Percentiles rank a stretch among this genome's conserved stretches.
Conservation (phyloP, 2,888 invertebrate species). For the Yponomeuta sedellus region DNA sequence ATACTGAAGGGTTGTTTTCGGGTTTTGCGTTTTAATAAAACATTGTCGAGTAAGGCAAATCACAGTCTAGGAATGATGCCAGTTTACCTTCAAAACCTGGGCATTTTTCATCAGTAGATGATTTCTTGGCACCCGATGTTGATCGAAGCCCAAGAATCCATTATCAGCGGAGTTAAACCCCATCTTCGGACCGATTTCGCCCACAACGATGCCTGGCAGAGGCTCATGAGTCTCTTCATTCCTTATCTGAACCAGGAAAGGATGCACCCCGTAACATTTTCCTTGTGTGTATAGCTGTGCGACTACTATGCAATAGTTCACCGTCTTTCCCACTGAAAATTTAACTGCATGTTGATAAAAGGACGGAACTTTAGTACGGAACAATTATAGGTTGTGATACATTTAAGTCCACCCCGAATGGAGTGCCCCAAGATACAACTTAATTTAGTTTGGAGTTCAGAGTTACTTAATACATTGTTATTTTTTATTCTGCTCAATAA, state of each 20-base stretch:
- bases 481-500: no score
- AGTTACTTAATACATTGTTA: no score
- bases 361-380: no score
- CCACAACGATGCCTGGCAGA: slow-evolving; percentile 89
- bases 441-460: no score
- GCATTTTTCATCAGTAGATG: slow-evolving; percentile 95
- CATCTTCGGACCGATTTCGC: slow-evolving; percentile 94
- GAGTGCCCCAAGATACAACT: no score
- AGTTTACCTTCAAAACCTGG: slow-evolving; percentile 76
- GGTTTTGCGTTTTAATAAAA: no score
- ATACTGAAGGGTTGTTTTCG: no score
- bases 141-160: slow-evolving; percentile 90
- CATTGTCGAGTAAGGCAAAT: no score
- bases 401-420: no score
- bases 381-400: no score
- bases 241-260: slow-evolving; percentile 92
- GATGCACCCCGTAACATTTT: slow-evolving; percentile 88
- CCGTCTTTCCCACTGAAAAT: slow-evolving; percentile 90
- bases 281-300: slow-evolving; percentile 91
- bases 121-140: slow-evolving; percentile 88
- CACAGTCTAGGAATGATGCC: no score
- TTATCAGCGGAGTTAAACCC: slow-evolving; percentile 94
- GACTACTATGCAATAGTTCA: slow-evolving; percentile 91
- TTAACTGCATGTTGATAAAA: background rate
- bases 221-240: slow-evolving; percentile 90